Base-by-base conservation (phyloP, 2,888 invertebrate genomes). In the Adelognathus sp. region DNA sequence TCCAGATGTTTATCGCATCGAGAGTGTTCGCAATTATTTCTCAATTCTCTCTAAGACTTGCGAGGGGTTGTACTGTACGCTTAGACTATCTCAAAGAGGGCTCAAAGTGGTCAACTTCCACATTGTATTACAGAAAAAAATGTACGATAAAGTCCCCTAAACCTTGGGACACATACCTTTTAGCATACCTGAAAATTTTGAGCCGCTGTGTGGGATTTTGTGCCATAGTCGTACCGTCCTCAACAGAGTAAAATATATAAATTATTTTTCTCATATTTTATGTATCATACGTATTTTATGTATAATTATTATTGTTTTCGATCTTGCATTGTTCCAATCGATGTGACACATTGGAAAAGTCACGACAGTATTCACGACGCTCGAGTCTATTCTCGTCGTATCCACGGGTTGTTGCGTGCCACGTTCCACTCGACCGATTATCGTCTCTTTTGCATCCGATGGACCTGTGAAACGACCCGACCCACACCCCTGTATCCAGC, bases 371-470 rank as follows among this genome's bases (percentile, higher is more conserved):
- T 21, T 64, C 18, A n/a, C 33, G 6, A 9, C n/a, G 21, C 46
- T 46, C 46, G 46, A 46, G n/a, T n/a, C 46, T 50, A 64, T 50
- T 50, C 33, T 46, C 21, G 50, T 46, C 46, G 29, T n/a, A 64
- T 7, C 60, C 70, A 31, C 21, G n/a, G n/a, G n/a, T n/a, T 46
- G 58, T 46, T 24, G 9, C 14, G 46, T 11, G 14, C 33, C 6
- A n/a, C 41, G 44, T 66, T 71, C 33, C 60, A 54, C 72, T 21
- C 61, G 36, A 67, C 41, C 7, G 56, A 63, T 69, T 54, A 36
- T 71, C 66, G 24, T 39, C 21, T 72, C 36, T 71, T 21, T 36
- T 54, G 61, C 31, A 44, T 39, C 24, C 60, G 52, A 54, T 52
- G 60, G 14, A 66, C 50, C 67, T 56, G 29, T 11, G 41, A 66